Base-by-base conservation (phyloP, 1,140 invertebrate genomes). In the Drosophila lowei region DNA sequence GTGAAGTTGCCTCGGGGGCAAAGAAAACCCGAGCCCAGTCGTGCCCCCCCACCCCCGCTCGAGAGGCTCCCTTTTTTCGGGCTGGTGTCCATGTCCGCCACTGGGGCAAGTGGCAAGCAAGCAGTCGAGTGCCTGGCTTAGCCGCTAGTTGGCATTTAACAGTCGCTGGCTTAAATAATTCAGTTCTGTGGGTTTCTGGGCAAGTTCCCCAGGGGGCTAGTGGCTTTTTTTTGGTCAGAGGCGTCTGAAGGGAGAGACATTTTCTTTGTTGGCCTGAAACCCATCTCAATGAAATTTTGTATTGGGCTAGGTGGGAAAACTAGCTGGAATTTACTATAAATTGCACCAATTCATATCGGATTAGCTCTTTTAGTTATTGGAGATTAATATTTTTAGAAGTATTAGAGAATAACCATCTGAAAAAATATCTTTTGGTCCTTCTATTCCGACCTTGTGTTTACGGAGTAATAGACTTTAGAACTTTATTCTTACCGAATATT, bases 91-190 rank as follows among this genome's bases (percentile, higher is more conserved):
- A 0, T 7, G 15, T 16, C 21, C 23, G 50, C 65, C 63, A 67
- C 16, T 68, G 65, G 44, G 65, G 38, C 64, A 68, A 57, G 66
- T 68, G 65, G 44, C 62, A 68, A 57, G 55, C 63, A 43, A 64
- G 44, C 66, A 46, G 64, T 68, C 64, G 44, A 70, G 66, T 68
- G 66, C 63, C 66, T 38, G 66, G 41, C 66, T 70, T 70, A 70
- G 66, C 52, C 64, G 66, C 64, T 70, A 70, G 66, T 70, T 68
- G 66, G 50, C 66, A 70, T 70, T 70, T 70, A 70, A 67, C 66
- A 68, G 66, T 64, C 66, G 44, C 15, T 8, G 66, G 25, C 66
- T 68, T 70, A 70, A 70, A 70, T 70, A 70, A 57, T 70, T 70
- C 57, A 70, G 66, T 57, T 42, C 42, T 38, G 34, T 38, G 11